phyloP scores from a whole-genome alignment of 2,888 invertebrate species.

The Eustalomyia histrio region DNA sequence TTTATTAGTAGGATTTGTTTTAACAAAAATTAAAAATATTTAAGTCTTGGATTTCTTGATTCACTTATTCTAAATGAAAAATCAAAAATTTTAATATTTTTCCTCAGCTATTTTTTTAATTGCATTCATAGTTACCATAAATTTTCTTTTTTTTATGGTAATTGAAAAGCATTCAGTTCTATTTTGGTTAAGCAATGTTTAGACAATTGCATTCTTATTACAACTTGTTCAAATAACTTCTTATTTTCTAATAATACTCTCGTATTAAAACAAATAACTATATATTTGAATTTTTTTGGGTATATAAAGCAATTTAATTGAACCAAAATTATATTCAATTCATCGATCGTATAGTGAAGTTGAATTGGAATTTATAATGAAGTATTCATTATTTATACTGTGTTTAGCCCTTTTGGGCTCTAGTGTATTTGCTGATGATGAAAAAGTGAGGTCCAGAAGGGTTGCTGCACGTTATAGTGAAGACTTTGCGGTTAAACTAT shows the following conservation, averaged over 20 bases:
- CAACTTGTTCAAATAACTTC: not conserved
- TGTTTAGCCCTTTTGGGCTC: constrained; percentile 5
- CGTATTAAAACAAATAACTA: not conserved
- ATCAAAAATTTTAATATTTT: too few relatives aligned
- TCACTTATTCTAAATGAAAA: too few relatives aligned
- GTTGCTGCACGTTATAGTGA: not conserved
- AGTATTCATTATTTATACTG: constrained; percentile 13
- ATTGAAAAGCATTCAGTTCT: too few relatives aligned
- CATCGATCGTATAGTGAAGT: not conserved
- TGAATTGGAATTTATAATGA: constrained; percentile 22
- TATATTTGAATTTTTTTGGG: not conserved
- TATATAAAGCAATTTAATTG: not conserved
- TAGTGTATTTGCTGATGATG: not conserved
- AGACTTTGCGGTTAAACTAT: not conserved
- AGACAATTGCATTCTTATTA: not conserved
- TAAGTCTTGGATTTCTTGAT: too few relatives aligned
- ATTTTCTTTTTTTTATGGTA: too few relatives aligned
- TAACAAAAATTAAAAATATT: too few relatives aligned
- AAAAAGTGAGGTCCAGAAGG: not conserved
- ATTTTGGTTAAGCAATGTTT: not conserved
- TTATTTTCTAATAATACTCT: not conserved
- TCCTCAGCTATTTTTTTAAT: too few relatives aligned
- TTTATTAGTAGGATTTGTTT: too few relatives aligned
- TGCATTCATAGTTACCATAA: too few relatives aligned
- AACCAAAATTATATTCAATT: constrained; percentile 11